phyloP scores from a whole-genome alignment of 2,797 vertebrate genomes.

The Chromis chromis region DNA sequence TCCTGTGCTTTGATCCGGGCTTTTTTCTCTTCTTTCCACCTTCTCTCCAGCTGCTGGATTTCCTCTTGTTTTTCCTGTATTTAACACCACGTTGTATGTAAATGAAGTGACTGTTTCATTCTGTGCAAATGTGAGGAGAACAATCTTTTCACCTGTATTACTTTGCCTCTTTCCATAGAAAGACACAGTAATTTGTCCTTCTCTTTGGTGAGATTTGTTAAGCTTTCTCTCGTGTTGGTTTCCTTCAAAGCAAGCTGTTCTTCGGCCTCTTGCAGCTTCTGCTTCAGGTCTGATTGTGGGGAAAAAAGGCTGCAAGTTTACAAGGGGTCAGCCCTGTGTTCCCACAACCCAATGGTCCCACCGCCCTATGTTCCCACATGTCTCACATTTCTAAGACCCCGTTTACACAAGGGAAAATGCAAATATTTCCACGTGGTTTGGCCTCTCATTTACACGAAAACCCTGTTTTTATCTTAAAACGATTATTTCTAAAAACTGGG shows the following conservation, averaged over 20 bases:
- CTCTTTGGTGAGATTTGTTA: constrained; percentile 71
- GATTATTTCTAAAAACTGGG: too few species aligned
- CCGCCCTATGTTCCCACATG: too few species aligned
- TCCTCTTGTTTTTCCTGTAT: constrained; percentile 81
- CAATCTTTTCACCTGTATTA: constrained; percentile 76
- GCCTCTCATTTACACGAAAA: too few species aligned
- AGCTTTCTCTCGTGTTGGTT: constrained; percentile 55
- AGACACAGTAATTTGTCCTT: constrained; percentile 75
- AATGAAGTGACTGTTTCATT: background rate
- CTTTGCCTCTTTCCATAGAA: constrained; percentile 77
- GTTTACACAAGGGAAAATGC: too few species aligned
- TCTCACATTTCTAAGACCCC: too few species aligned
- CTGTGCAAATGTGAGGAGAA: background rate
- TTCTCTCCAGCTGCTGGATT: constrained; percentile 75
- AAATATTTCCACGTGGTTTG: too few species aligned
- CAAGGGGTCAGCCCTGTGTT: too few species aligned
- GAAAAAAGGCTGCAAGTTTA: background rate
- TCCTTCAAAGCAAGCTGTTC: constrained; percentile 65
- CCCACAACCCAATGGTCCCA: too few species aligned
- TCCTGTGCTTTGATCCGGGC: constrained; percentile 67
- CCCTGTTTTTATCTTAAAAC: too few species aligned
- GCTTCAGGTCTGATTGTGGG: constrained; percentile 72
- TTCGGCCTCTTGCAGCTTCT: constrained; percentile 68
- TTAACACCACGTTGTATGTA: background rate
- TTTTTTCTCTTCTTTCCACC: constrained; percentile 72